Evolutionary conservation across 2,113 vertebrate genomes (phyloP).

Genomic region (Urocolius indicus): DNA sequence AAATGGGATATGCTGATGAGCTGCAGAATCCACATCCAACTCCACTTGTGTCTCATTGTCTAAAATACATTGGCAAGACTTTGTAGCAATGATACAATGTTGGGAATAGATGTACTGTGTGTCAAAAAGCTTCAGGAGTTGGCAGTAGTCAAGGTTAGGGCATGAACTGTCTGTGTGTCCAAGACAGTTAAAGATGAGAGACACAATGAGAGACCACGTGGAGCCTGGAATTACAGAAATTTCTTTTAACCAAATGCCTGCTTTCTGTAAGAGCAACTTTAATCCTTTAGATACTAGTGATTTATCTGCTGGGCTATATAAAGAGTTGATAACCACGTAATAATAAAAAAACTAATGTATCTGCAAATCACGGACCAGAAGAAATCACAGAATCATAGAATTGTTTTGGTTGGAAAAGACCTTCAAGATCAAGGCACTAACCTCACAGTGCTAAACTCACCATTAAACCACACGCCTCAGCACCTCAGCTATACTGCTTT

Average conservation of each 20-base stretch:
- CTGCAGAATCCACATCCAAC: neutral
- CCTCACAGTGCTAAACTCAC: no score
- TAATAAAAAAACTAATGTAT: neutral
- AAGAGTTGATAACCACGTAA: neutral
- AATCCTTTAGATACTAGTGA: neutral
- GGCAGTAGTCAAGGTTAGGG: neutral
- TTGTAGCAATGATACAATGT: neutral
- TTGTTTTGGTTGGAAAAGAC: no score
- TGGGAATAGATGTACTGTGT: neutral
- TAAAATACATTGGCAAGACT: neutral
- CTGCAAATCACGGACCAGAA: neutral
- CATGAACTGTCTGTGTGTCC: neutral
- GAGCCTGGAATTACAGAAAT: neutral
- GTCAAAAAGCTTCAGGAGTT: neutral
- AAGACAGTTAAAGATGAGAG: neutral
- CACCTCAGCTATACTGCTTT: no score
- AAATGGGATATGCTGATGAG: neutral
- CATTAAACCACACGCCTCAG: no score
- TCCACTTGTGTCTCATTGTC: fast-evolving
- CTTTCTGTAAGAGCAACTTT: neutral
- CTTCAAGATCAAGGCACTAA: no score
- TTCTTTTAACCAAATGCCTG: neutral
- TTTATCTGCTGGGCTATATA: neutral
- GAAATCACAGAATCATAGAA: neutral
- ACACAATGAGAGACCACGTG: neutral